These are phyloP conservation scores for Acromyrmex charruanus DNA, from an alignment of 1,140 invertebrate species.

Conservation along the genomic window DNA sequence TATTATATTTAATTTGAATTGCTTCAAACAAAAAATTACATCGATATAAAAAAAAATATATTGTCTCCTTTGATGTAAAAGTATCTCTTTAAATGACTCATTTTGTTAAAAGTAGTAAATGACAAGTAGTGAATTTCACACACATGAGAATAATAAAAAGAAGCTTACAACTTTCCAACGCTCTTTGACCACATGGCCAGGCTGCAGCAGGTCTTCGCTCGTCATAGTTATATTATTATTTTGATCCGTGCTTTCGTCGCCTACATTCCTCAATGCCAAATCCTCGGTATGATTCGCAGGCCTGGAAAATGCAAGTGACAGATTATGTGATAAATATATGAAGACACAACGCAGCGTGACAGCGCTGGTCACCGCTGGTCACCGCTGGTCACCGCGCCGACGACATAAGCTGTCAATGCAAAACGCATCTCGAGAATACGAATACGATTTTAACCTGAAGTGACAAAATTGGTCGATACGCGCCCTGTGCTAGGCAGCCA, in stretches of 20 bases:
- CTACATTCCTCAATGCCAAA: conserved; percentile 85
- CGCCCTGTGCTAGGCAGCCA: conserved; percentile 83
- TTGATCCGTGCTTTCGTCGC: conserved; percentile 90
- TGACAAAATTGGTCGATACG: conserved; percentile 82
- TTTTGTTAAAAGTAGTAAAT: background rate
- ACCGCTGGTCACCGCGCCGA: background rate
- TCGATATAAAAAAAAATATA: background rate
- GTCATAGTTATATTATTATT: conserved; percentile 95
- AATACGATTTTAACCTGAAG: conserved; percentile 69
- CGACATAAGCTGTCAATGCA: conserved; percentile 36
- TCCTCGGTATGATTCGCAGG: conserved; percentile 82
- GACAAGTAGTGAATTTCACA: too few species aligned
- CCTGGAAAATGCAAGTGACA: conserved; percentile 79
- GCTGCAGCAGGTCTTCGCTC: conserved; percentile 97
- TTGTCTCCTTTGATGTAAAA: background rate
- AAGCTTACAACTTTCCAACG: conserved; percentile 97
- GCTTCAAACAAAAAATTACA: background rate
- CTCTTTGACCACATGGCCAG: conserved; percentile 98
- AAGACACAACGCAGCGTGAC: background rate
- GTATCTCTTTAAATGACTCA: background rate
- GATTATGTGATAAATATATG: conserved; percentile 28
- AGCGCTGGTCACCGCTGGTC: too few species aligned
- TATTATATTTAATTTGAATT: background rate
- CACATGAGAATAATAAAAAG: conserved; percentile 17
- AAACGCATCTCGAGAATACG: conserved; percentile 37